Conservation (phyloP, 2,113 vertebrate genomes). For the Rhynchopsitta pachyrhyncha region DNA sequence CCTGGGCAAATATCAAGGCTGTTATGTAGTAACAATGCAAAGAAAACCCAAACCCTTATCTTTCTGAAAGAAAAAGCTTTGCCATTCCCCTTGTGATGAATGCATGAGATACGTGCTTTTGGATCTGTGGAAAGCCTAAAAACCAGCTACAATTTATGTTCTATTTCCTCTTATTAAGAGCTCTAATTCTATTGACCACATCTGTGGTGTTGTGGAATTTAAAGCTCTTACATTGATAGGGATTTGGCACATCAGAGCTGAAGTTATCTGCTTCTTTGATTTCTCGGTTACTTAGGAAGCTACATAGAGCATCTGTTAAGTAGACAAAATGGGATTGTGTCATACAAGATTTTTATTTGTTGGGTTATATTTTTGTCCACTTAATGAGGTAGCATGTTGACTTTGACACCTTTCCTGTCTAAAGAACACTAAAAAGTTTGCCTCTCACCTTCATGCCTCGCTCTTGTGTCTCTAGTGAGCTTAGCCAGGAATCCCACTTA, state of each 20-base stretch:
- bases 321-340: background rate
- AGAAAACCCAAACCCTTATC: background rate
- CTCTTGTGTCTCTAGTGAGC: background rate
- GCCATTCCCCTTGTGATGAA: background rate
- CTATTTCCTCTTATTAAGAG: background rate
- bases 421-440: background rate
- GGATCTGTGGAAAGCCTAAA: background rate
- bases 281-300: background rate
- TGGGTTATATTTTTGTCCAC: background rate
- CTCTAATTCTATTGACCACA: background rate
- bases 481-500: background rate
- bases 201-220: background rate
- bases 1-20: background rate
- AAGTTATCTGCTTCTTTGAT: background rate
- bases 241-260: background rate
- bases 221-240: background rate
- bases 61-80: background rate
- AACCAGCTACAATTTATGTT: background rate
- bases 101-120: background rate
- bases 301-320: background rate
- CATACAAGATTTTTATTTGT: background rate
- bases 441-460: background rate
- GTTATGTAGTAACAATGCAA: background rate
- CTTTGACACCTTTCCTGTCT: background rate
- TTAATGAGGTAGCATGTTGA: background rate